These are phyloP conservation scores for Eretmochelys imbricata DNA, from an alignment of 2,113 vertebrate species.

Conservation along the genomic window DNA sequence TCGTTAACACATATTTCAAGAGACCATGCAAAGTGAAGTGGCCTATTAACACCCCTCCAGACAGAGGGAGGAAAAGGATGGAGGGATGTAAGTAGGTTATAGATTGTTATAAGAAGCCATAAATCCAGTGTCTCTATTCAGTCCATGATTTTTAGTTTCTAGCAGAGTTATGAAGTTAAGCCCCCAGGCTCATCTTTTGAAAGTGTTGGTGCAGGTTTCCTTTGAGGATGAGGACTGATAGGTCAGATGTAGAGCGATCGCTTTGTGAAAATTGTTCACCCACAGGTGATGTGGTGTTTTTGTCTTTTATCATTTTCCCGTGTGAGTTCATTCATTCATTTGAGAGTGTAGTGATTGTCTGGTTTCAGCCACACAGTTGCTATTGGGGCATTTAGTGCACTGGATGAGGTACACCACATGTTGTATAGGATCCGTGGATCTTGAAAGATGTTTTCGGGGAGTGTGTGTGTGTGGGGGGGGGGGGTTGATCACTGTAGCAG, in stretches of 20 bases:
- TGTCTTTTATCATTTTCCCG: not conserved
- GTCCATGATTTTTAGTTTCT: not conserved
- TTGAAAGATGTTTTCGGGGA: not conserved
- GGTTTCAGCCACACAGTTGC: not conserved
- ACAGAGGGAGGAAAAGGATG: not conserved
- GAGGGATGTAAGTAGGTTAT: not conserved
- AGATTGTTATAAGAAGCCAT: not conserved
- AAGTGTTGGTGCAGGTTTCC: not conserved
- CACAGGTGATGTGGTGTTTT: not conserved
- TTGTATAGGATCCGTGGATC: not conserved
- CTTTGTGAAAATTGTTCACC: not conserved
- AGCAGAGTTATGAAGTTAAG: not conserved
- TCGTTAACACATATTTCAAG: not conserved
- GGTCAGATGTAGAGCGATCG: not conserved
- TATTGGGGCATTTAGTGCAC: not conserved
- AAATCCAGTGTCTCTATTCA: not conserved
- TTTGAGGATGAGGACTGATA: not conserved
- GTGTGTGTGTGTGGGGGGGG: no score
- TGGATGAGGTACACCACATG: not conserved
- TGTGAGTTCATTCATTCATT: not conserved
- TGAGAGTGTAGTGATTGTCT: not conserved
- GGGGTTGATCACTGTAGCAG: no score
- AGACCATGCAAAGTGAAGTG: not conserved
- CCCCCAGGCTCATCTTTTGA: not conserved
- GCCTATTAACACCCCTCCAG: not conserved